phyloP scores from a whole-genome alignment of 2,113 vertebrate genomes.

The Atherinomorus stipes region DNA sequence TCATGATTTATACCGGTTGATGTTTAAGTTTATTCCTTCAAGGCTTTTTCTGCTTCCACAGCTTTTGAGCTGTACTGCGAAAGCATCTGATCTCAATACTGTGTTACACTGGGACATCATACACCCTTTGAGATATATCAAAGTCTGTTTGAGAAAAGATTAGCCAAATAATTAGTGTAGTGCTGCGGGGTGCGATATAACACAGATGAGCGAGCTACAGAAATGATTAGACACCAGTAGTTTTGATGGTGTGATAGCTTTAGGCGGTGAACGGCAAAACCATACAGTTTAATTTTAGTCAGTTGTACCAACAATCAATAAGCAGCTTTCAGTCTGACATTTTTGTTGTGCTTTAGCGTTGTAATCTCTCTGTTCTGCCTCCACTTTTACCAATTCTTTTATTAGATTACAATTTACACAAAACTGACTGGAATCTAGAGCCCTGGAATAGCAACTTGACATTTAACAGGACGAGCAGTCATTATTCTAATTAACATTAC shows the following conservation, averaged over 20 bases:
- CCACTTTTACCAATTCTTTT: background rate
- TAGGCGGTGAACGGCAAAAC: background rate
- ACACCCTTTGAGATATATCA: background rate
- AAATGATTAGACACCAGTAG: conserved; percentile 2
- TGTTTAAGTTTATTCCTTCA: background rate
- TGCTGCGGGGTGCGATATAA: background rate
- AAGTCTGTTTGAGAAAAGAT: conserved; percentile 4
- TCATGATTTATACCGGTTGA: conserved; percentile 8
- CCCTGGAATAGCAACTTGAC: background rate
- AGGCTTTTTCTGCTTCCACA: background rate
- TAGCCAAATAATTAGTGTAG: background rate
- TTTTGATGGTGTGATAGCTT: conserved; percentile 13
- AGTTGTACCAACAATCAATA: background rate
- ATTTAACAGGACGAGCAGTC: background rate
- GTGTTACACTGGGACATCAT: background rate
- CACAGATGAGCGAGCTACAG: background rate
- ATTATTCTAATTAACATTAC: background rate
- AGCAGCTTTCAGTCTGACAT: background rate
- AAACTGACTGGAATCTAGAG: background rate
- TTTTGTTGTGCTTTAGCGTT: background rate
- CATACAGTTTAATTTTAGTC: background rate
- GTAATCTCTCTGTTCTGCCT: background rate
- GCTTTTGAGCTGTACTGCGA: background rate
- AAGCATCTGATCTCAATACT: conserved; percentile 5
- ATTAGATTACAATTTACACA: background rate